A percentile compares a stretch with the other conserved stretches of the same genome.
phyloP scores from a whole-genome alignment of 2,113 vertebrate species.

The Cyphomyrus discorhynchus region DNA sequence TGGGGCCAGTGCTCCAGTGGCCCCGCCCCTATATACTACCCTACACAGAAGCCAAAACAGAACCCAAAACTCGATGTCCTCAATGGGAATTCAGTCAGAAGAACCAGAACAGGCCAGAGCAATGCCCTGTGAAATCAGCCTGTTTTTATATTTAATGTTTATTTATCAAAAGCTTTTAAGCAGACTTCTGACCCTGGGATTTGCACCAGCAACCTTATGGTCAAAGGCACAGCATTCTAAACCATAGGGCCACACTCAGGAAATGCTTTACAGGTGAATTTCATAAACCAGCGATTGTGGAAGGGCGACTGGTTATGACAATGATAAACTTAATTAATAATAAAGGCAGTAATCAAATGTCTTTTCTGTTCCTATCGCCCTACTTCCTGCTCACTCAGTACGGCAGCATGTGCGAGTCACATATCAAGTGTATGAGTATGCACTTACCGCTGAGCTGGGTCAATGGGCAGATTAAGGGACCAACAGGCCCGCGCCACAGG shows the following conservation, averaged over 20 bases:
- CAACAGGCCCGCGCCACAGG: background rate
- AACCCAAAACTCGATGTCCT: background rate
- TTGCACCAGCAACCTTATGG: background rate
- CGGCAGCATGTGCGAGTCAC: background rate
- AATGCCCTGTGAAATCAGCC: background rate
- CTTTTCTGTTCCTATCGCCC: background rate
- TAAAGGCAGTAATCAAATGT: background rate
- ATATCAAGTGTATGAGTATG: background rate
- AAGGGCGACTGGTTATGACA: background rate
- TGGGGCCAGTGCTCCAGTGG: background rate
- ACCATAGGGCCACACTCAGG: background rate
- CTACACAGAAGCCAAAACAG: background rate
- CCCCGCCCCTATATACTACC: no score
- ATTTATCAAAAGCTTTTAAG: background rate
- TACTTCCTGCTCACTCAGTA: background rate
- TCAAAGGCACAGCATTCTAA: background rate
- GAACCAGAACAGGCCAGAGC: background rate
- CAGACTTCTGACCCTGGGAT: background rate
- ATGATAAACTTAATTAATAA: background rate
- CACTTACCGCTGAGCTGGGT: background rate
- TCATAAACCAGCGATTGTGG: background rate
- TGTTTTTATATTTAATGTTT: background rate
- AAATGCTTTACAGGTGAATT: background rate
- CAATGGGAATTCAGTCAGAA: background rate
- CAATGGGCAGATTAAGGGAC: background rate